A percentile compares a stretch with the other conserved stretches of the same genome.
These are phyloP conservation scores for Plotosus lineatus DNA, from an alignment of 2,113 vertebrate genomes.

Conservation along the genomic window DNA sequence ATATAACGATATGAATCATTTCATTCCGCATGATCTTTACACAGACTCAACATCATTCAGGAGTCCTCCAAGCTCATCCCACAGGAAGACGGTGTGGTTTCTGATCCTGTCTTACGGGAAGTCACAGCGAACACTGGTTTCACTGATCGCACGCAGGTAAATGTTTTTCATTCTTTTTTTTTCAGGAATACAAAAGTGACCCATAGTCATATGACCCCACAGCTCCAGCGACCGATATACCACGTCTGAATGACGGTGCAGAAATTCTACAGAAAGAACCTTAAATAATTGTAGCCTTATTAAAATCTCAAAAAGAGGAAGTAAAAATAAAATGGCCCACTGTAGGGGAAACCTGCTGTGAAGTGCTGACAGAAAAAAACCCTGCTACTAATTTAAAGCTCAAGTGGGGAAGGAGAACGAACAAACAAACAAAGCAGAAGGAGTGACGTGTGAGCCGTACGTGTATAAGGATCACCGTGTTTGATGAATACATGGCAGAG, in stretches of 20 bases:
- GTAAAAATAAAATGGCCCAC: neutral
- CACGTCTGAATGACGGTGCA: neutral
- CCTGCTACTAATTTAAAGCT: neutral
- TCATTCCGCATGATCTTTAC: neutral
- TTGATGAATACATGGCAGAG: neutral
- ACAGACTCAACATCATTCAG: neutral
- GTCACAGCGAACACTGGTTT: neutral
- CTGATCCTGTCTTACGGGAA: neutral
- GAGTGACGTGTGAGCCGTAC: neutral
- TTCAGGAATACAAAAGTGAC: neutral
- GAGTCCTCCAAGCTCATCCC: neutral
- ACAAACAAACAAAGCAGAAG: neutral
- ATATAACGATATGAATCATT: neutral
- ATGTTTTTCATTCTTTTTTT: conserved; percentile 1
- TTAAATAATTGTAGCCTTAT: neutral
- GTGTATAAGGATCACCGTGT: neutral
- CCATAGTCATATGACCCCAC: too few species aligned
- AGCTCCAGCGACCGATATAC: neutral
- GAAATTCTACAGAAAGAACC: conserved; percentile 7
- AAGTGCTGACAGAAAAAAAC: neutral
- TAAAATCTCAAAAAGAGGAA: neutral
- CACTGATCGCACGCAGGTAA: neutral
- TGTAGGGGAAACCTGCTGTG: neutral
- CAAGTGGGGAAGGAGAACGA: neutral
- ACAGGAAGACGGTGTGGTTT: neutral